A percentile compares a stretch with the other conserved stretches of the same genome.
Conservation (phyloP, 2,797 vertebrate genomes). For the Erethizon dorsatum region DNA sequence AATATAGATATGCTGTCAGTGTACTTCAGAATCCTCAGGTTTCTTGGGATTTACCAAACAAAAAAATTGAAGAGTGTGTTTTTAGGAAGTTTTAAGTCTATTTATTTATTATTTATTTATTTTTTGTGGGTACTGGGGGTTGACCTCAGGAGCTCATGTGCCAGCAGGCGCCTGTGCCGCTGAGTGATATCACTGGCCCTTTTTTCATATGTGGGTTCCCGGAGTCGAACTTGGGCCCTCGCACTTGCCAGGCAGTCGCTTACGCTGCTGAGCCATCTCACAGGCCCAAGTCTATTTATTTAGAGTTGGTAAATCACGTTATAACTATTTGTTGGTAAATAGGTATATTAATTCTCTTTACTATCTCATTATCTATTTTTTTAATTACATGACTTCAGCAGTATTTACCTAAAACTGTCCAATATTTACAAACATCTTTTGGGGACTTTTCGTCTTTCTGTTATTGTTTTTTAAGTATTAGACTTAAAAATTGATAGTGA, state of each 20-base stretch:
- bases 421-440: background rate
- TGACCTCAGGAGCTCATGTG: too few species aligned
- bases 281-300: too few species aligned
- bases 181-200: too few species aligned
- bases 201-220: too few species aligned
- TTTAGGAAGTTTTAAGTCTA: background rate
- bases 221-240: too few species aligned
- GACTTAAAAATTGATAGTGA: background rate
- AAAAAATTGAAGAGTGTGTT: background rate
- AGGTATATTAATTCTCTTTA: background rate
- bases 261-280: too few species aligned
- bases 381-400: background rate
- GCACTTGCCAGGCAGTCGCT: too few species aligned
- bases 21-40: background rate
- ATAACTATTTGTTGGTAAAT: background rate
- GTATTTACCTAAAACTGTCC: background rate
- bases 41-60: slow-evolving; percentile 12
- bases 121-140: too few species aligned
- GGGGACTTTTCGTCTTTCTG: background rate
- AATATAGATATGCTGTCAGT: background rate
- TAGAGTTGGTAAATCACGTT: background rate
- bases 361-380: background rate
- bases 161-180: too few species aligned
- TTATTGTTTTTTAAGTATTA: background rate
- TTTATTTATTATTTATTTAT: too few species aligned